Conservation (phyloP, 2,888 invertebrate species). For the Cephus spinipes region DNA sequence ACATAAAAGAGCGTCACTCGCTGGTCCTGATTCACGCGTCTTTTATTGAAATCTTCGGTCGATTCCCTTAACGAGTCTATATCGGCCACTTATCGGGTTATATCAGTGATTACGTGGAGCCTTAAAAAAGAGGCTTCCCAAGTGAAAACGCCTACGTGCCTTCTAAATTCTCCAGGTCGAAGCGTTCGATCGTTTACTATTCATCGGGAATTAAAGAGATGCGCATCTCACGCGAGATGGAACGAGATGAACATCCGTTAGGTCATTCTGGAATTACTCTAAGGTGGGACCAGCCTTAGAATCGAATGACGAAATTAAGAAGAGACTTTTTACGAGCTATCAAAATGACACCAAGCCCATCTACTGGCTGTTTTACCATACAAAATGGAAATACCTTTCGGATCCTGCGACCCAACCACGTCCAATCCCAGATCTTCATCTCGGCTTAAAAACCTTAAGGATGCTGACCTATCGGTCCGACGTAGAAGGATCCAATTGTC, state of each 20-base stretch:
- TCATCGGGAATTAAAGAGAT: not conserved
- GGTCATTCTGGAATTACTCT: not conserved
- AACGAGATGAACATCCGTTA: not conserved
- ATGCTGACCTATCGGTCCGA: not conserved
- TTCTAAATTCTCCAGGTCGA: not conserved
- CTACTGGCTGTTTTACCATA: conserved; percentile 23
- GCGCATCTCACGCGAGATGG: not conserved
- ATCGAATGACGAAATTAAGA: conserved; percentile 24
- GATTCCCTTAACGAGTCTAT: not conserved
- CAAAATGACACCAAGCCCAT: conserved; percentile 19
- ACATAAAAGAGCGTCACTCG: not conserved
- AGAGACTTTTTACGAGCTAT: conserved; percentile 29
- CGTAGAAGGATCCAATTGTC: not conserved
- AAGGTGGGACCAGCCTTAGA: not conserved
- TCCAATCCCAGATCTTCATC: not conserved
- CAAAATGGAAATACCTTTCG: conserved; percentile 5
- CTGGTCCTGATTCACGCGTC: not conserved
- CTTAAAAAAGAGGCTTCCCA: not conserved
- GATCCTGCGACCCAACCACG: not conserved
- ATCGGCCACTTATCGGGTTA: too few relatives aligned
- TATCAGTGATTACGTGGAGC: not conserved
- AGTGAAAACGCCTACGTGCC: not conserved
- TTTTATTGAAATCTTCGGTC: too few relatives aligned
- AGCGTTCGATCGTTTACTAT: not conserved
- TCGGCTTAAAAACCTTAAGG: not conserved